Evolutionary conservation across 2,888 invertebrate genomes (phyloP).

Genomic region (Rhabditoides inermis): DNA sequence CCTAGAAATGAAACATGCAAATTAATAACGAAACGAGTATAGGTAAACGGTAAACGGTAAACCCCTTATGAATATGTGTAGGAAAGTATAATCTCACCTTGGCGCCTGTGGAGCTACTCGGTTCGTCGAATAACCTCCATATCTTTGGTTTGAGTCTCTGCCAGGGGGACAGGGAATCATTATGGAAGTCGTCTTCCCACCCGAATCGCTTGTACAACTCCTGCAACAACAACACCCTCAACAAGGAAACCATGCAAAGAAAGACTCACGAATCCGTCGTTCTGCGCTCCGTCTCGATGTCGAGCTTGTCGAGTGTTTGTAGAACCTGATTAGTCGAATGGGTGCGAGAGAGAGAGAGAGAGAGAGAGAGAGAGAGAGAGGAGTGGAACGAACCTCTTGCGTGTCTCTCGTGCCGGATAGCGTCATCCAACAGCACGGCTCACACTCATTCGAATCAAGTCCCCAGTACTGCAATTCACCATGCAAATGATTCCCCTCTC

Average conservation of each 20-base stretch:
- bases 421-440: constrained; percentile 94
- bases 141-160: constrained; percentile 91
- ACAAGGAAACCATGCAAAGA: not conserved
- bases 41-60: no score
- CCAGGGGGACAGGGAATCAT: constrained; percentile 69
- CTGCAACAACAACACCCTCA: constrained; percentile 9
- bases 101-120: constrained; percentile 90
- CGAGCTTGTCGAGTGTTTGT: constrained; percentile 47
- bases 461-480: constrained; percentile 67
- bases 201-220: constrained; percentile 73
- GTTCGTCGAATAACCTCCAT: constrained; percentile 98
- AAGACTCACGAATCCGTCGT: constrained; percentile 29
- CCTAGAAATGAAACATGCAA: constrained; percentile 62
- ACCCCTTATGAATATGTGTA: not conserved
- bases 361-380: no score
- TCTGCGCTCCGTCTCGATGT: constrained; percentile 43
- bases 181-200: constrained; percentile 87
- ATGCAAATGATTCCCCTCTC: not conserved
- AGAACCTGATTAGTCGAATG: constrained; percentile 34
- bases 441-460: constrained; percentile 84
- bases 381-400: constrained; percentile 93
- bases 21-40: no score
- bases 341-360: no score
- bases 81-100: constrained; percentile 64
- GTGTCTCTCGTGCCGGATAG: constrained; percentile 58